A percentile compares a stretch with the other conserved stretches of the same genome.
phyloP scores from a whole-genome alignment of 2,888 invertebrate genomes.

The Leptopilina drosophilae region DNA sequence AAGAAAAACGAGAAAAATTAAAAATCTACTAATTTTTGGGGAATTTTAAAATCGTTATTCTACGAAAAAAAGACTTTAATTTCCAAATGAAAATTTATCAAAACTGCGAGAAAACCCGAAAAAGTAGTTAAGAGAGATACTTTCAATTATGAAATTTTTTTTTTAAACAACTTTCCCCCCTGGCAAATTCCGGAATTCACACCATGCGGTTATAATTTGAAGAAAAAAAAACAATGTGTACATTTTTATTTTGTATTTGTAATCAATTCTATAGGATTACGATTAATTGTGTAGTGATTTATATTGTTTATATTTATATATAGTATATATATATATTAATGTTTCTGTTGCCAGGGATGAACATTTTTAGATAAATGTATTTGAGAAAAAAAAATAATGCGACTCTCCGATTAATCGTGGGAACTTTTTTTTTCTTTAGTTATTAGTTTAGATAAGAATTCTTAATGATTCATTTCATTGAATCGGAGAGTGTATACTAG shows the following conservation, averaged over 20 bases:
- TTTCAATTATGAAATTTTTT: too few species aligned
- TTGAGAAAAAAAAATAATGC: background rate
- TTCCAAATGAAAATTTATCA: too few species aligned
- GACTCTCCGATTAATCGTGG: background rate
- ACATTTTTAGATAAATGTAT: constrained; percentile 34
- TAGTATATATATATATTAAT: background rate
- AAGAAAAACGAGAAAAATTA: background rate
- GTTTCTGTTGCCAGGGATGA: constrained; percentile 30
- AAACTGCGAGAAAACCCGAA: too few species aligned
- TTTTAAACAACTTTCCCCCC: background rate
- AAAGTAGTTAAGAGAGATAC: too few species aligned
- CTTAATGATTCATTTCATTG: background rate
- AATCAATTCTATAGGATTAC: background rate
- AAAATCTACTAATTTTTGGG: background rate
- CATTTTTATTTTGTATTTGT: constrained; percentile 8
- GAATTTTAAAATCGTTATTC: background rate
- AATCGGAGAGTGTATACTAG: constrained; percentile 23
- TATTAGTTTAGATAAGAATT: background rate
- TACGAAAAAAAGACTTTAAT: background rate
- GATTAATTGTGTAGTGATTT: too few species aligned
- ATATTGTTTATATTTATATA: background rate
- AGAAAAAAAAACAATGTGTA: background rate
- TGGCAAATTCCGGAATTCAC: constrained; percentile 32
- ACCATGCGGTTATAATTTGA: constrained; percentile 20
- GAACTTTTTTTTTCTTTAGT: background rate